These are phyloP conservation scores for Lamprotornis superbus DNA, from an alignment of 2,113 vertebrate genomes.

Conservation along the genomic window DNA sequence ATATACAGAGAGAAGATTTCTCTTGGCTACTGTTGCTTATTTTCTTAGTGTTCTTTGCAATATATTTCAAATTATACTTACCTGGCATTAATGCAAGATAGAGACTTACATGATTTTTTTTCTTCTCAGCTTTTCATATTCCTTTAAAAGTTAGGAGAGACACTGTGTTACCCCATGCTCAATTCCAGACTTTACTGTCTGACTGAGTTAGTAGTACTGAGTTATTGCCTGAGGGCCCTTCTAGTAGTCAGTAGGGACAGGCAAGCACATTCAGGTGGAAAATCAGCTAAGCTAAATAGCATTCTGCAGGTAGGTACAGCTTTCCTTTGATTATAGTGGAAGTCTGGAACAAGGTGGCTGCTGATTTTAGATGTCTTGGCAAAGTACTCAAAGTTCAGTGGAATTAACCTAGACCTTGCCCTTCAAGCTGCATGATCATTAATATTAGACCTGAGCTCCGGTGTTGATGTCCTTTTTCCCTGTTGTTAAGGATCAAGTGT, in stretches of 20 bases:
- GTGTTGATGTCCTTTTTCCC: background rate
- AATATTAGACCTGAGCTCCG: background rate
- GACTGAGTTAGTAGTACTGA: background rate
- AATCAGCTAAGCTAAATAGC: background rate
- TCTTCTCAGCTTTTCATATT: background rate
- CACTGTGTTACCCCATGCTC: background rate
- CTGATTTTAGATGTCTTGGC: background rate
- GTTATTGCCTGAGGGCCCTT: background rate
- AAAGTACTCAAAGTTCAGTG: background rate
- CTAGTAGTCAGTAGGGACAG: background rate
- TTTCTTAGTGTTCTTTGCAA: background rate
- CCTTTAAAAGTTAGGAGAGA: background rate
- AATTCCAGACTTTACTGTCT: background rate
- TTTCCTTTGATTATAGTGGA: background rate
- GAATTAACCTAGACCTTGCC: background rate
- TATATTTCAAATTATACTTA: background rate
- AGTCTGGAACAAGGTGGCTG: background rate
- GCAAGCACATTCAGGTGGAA: background rate
- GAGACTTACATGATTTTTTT: background rate
- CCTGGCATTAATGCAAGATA: background rate
- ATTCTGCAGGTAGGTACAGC: background rate
- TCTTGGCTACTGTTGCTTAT: background rate
- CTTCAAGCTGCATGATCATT: background rate
- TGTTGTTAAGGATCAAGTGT: background rate
- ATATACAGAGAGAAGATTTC: background rate